Evolutionary conservation across 2,888 invertebrate species (phyloP).

Genomic region (Leucophenga maculata): DNA sequence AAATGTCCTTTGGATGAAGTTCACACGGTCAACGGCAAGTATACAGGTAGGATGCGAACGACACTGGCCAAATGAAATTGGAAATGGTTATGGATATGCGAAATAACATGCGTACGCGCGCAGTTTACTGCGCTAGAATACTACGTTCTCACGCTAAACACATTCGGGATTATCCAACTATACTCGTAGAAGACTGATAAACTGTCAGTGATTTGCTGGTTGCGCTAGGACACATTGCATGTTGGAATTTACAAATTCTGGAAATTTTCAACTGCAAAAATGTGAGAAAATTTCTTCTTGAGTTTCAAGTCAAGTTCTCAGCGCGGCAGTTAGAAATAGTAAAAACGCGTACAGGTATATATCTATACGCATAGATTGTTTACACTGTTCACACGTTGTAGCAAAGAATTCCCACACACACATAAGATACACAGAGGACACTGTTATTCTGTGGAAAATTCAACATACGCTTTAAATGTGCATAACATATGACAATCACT

Average conservation of each 20-base stretch:
- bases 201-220: neutral
- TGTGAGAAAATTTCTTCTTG: conserved; percentile 42
- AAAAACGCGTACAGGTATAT: conserved; percentile 44
- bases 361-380: conserved; percentile 37
- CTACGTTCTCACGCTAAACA: conserved; percentile 58
- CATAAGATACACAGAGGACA: conserved; percentile 10
- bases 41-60: neutral
- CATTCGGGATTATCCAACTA: conserved; percentile 46
- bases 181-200: conserved; percentile 20
- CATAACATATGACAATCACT: conserved; percentile 65
- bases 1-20: neutral
- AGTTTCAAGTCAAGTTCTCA: conserved; percentile 5
- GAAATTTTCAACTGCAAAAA: conserved; percentile 55
- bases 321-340: conserved; percentile 39
- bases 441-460: conserved; percentile 50
- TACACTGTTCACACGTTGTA: neutral
- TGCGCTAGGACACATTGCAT: neutral
- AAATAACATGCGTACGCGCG: conserved; percentile 21
- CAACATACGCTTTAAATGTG: conserved; percentile 70
- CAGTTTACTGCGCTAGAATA: conserved; percentile 14
- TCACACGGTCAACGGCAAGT: neutral
- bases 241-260: conserved; percentile 19
- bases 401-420: conserved; percentile 50
- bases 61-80: neutral
- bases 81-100: conserved; percentile 16